These are phyloP conservation scores for Podotricha telesiphe DNA, from an alignment of 2,888 invertebrate genomes.

Conservation along the genomic window DNA sequence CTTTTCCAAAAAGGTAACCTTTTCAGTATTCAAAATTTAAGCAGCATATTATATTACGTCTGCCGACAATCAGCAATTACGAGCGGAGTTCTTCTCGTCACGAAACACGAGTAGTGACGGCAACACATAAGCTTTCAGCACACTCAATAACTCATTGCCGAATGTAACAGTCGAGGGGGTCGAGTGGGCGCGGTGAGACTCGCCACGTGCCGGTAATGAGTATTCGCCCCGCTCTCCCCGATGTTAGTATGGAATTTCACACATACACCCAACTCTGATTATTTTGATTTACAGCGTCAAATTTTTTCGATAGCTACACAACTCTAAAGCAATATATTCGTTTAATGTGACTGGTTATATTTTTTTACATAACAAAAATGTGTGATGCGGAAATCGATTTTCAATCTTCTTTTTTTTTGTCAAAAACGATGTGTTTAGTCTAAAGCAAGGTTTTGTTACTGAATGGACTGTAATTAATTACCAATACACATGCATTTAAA, in stretches of 20 bases:
- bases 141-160: conserved; percentile 83
- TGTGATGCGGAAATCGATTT: conserved; percentile 15
- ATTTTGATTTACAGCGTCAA: conserved; percentile 70
- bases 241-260: conserved; percentile 76
- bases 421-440: conserved; percentile 11
- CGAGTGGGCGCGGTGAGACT: conserved; percentile 64
- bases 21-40: neutral
- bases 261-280: conserved; percentile 73
- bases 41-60: conserved; percentile 24
- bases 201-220: conserved; percentile 83
- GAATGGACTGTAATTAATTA: neutral
- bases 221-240: conserved; percentile 60
- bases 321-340: conserved; percentile 38
- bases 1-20: neutral
- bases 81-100: conserved; percentile 38
- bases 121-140: conserved; percentile 73
- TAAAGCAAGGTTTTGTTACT: conserved; percentile 1
- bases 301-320: conserved; percentile 53
- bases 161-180: conserved; percentile 63
- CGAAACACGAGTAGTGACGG: conserved; percentile 48
- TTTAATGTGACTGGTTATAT: conserved; percentile 36
- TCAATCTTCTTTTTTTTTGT: conserved; percentile 20
- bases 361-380: conserved; percentile 24
- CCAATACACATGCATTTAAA: neutral
- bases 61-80: conserved; percentile 37